Percentiles rank a stretch among this genome's conserved stretches.
These are phyloP conservation scores for Furcifer pardalis DNA, from an alignment of 2,797 vertebrate species.

Conservation along the genomic window DNA sequence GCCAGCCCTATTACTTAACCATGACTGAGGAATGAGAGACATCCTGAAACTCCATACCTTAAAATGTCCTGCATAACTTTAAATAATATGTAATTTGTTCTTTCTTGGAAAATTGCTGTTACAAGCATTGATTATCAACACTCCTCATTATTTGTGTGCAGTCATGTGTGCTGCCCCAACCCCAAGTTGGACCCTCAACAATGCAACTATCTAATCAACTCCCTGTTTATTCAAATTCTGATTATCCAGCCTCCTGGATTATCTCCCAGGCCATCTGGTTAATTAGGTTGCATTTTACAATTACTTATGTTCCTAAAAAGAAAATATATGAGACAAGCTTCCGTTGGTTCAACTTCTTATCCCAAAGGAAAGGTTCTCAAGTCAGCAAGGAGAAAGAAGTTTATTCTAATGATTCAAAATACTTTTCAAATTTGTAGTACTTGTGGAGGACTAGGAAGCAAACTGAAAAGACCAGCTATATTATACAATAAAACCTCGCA, in stretches of 20 bases:
- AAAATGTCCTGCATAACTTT: not conserved
- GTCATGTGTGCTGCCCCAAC: not conserved
- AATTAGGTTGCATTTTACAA: slow-evolving; percentile 1
- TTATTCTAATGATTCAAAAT: not conserved
- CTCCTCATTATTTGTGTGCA: slow-evolving; percentile 6
- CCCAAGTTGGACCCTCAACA: slow-evolving; percentile 2
- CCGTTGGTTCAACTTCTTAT: not conserved
- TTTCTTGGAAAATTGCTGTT: not conserved
- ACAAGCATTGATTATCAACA: not conserved
- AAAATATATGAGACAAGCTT: not conserved
- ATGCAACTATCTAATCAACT: not conserved
- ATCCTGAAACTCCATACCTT: not conserved
- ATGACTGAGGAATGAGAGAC: not conserved
- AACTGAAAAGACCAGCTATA: not conserved
- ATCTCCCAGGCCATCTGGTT: not conserved
- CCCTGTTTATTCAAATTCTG: not conserved
- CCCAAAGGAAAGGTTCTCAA: not conserved
- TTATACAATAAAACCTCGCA: too few relatives aligned
- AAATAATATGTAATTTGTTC: not conserved
- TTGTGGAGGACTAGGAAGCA: not conserved
- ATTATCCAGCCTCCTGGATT: not conserved
- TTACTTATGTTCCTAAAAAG: not conserved
- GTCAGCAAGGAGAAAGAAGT: not conserved
- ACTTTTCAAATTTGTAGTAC: too few relatives aligned
- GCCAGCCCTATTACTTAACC: too few relatives aligned